A percentile compares a stretch with the other conserved stretches of the same genome.
Conservation (phyloP, 2,888 invertebrate species). For the Nomada fucata region DNA sequence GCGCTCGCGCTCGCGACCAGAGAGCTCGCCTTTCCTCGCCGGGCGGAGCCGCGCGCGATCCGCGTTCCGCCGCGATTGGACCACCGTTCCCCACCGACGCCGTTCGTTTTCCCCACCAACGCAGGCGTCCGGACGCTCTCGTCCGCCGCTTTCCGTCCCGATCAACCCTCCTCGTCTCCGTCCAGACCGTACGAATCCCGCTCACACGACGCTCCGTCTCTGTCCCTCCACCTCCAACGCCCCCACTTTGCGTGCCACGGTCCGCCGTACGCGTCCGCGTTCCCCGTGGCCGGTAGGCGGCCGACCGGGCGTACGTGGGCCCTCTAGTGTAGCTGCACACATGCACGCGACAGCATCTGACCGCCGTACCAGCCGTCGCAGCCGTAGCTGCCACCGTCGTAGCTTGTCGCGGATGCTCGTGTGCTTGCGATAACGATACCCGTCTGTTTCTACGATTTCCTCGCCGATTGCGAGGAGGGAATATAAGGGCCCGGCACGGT, state of each 20-base stretch:
- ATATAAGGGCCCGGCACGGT: too few relatives aligned
- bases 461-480: too few relatives aligned
- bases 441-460: neutral
- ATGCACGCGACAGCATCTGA: slow-evolving; percentile 83
- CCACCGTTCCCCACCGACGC: slow-evolving; percentile 81
- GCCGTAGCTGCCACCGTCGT: slow-evolving; percentile 62
- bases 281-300: slow-evolving; percentile 73
- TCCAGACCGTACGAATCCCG: neutral
- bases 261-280: slow-evolving; percentile 77
- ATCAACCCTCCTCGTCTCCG: slow-evolving; percentile 56
- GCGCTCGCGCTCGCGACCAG: slow-evolving; percentile 62
- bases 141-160: slow-evolving; percentile 52
- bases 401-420: slow-evolving; percentile 67
- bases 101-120: slow-evolving; percentile 73
- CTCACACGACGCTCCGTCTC: slow-evolving; percentile 29
- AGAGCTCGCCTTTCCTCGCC: slow-evolving; percentile 66
- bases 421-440: slow-evolving; percentile 61
- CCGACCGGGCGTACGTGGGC: slow-evolving; percentile 78
- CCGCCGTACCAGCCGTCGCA: slow-evolving; percentile 68
- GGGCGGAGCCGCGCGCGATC: slow-evolving; percentile 75
- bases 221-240: slow-evolving; percentile 67
- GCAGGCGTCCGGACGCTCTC: slow-evolving; percentile 81
- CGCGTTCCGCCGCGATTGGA: slow-evolving; percentile 82
- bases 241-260: slow-evolving; percentile 76
- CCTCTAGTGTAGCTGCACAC: slow-evolving; percentile 83